A percentile compares a stretch with the other conserved stretches of the same genome.
Conservation (phyloP, 2,113 vertebrate species). For the Coregonus clupeaformis region DNA sequence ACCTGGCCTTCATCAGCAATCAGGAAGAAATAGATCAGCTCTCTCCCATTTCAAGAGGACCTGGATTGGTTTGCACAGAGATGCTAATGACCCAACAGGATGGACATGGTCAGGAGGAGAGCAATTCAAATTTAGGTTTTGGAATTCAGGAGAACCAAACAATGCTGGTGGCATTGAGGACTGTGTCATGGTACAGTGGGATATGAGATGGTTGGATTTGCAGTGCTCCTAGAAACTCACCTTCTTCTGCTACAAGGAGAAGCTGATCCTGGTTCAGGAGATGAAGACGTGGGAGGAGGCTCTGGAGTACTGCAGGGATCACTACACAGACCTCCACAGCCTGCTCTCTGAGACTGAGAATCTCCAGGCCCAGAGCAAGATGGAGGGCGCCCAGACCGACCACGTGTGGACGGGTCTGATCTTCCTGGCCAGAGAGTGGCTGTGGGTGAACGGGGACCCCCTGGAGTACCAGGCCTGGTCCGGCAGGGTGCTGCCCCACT, state of each 20-base stretch:
- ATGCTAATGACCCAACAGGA: too few relatives aligned
- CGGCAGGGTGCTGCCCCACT: not conserved
- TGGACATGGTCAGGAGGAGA: too few relatives aligned
- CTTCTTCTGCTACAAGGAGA: conserved; percentile 24
- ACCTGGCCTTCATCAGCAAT: too few relatives aligned
- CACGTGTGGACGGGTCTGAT: conserved; percentile 46
- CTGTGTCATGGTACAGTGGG: not conserved
- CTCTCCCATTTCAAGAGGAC: conserved; percentile 1
- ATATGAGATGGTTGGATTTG: not conserved
- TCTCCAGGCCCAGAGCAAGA: not conserved
- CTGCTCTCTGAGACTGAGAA: not conserved
- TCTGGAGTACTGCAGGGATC: conserved; percentile 15
- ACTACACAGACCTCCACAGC: conserved; percentile 36
- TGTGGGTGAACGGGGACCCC: conserved; percentile 12
- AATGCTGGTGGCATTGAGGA: not conserved
- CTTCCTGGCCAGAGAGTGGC: conserved; percentile 46
- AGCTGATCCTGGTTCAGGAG: conserved; percentile 27
- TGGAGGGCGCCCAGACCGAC: not conserved
- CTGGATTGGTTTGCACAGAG: too few relatives aligned
- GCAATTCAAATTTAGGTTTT: not conserved
- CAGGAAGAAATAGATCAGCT: not conserved
- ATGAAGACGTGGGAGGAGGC: conserved; percentile 52
- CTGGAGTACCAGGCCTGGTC: not conserved
- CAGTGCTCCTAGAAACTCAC: rapidly evolving
- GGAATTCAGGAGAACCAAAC: not conserved